Base-by-base conservation (phyloP, 2,797 vertebrate genomes). In the Heterohyrax brucei region DNA sequence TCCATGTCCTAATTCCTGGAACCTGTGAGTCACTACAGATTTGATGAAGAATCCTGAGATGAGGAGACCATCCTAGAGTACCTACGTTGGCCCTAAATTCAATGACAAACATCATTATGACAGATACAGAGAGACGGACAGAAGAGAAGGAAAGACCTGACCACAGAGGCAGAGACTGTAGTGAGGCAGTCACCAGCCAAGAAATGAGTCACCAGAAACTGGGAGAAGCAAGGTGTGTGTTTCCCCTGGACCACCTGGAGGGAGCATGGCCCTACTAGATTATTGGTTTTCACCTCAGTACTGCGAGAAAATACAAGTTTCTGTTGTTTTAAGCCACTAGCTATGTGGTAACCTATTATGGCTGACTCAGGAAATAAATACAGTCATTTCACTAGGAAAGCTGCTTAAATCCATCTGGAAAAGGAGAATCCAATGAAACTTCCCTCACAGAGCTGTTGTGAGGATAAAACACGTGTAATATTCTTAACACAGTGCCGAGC, bases 291-390 rank as follows among this genome's bases (percentile, higher is more conserved):
- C 10, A 70, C 46, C 62, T 19, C 66, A 87, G 48, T 66, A 44
- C 72, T 44, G 22, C 18, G 59, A 88, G 33, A 76, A 7, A 77
- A 82, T 50, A 39, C 39, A 88, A 3, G 50, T 53, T 56, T 56
- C 48, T 93, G 50, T 26, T 83, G 56, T 87, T 90, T 89, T n/a
- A 93, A 85, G 61, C 50, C 24, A 93, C 10, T 14, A 28, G 56
- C 73, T 66, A 70, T 19, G 53, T 81, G 66, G n/a, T 64, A 22
- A 95, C 91, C 70, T 92, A 85, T 94, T 84, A 91, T 14, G 59
- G 39, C 3, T 88, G 85, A 39, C 68, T 94, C 61, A 80, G 46
- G 90, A 88, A 91, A 93, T 8, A 5, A 79, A 68, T 62, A 44
- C 0, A 80, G 28, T 79, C 50, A 86, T 39, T 87, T 81, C 85